phyloP scores from a whole-genome alignment of 2,888 invertebrate genomes.

The Ophonus ardosiacus region DNA sequence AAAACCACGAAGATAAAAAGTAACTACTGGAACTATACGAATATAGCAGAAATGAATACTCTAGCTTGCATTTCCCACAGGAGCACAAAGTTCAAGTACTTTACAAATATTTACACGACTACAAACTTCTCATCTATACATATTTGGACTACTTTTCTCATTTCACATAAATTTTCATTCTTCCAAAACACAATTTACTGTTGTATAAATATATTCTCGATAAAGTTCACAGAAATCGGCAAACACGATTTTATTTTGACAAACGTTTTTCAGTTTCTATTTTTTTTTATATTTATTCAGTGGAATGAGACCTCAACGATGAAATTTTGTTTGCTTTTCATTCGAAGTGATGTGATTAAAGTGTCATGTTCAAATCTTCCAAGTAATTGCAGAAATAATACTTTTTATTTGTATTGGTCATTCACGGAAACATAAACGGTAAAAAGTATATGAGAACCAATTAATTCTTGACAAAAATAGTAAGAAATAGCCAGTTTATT shows the following conservation, averaged over 20 bases:
- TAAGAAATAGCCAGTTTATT: neutral
- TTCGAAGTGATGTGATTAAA: conserved; percentile 35
- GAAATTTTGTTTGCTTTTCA: conserved; percentile 42
- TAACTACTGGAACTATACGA: neutral
- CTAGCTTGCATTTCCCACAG: conserved; percentile 21
- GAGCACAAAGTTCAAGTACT: conserved; percentile 16
- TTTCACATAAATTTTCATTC: neutral
- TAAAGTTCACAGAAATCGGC: neutral
- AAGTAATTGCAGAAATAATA: conserved; percentile 18
- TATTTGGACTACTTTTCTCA: neutral
- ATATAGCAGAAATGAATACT: conserved; percentile 7
- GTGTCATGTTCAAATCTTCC: conserved; percentile 27
- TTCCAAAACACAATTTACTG: neutral
- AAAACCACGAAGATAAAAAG: neutral
- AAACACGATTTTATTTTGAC: neutral
- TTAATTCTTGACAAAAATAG: neutral
- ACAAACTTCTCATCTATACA: neutral
- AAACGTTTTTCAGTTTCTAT: conserved; percentile 28
- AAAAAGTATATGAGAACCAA: neutral
- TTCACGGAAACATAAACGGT: neutral
- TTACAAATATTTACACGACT: conserved; percentile 24
- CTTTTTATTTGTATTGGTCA: neutral
- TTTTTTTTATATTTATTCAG: conserved; percentile 45
- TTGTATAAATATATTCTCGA: neutral
- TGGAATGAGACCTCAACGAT: conserved; percentile 16